Base-by-base conservation (phyloP, 1,140 invertebrate species). In the Tetraneura akinire region DNA sequence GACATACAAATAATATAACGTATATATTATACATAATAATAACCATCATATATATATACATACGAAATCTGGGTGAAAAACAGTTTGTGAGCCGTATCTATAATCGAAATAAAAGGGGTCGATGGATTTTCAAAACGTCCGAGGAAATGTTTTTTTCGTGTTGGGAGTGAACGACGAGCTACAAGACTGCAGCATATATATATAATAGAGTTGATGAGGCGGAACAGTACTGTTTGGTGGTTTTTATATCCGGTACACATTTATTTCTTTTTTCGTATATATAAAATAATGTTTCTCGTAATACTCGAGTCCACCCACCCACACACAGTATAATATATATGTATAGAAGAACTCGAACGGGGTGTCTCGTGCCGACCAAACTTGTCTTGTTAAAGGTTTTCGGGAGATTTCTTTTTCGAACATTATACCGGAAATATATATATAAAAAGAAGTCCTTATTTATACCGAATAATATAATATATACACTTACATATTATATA, bases 81-180 rank as follows among this genome's bases (percentile, higher is more conserved):
- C 16, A 32, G 62, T 64, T 32, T 32, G 37, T 16, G 66, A 47
- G 42, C 37, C 11, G 51, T 18, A 68, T 68, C 8, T 23, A 68
- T 37, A 37, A 37, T 45, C 68, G 45, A 13, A n/a, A 51, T 70
- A 71, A 71, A 71, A 51, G 45, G 68, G 68, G 68, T 29, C 66
- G 23, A 49, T 18, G 47, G 21, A 70, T 70, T 70, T 70, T 26
- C 42, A 49, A 70, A 70, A 70, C 42, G 68, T 71, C 68, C 68
- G 68, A 71, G 68, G 68, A 71, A 71, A 71, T 71, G 68, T 71
- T 71, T n/a, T n/a, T n/a, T 51, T 71, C 68, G 47, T 71, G 68
- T 71, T n/a, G 21, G 45, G 23, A 51, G 23, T 49, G 68, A 71
- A 71, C 68, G 68, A 26, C 23, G n/a, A n/a, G 45, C 14, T 5